phyloP scores from a whole-genome alignment of 2,797 vertebrate genomes.

The Coreius guichenoti region DNA sequence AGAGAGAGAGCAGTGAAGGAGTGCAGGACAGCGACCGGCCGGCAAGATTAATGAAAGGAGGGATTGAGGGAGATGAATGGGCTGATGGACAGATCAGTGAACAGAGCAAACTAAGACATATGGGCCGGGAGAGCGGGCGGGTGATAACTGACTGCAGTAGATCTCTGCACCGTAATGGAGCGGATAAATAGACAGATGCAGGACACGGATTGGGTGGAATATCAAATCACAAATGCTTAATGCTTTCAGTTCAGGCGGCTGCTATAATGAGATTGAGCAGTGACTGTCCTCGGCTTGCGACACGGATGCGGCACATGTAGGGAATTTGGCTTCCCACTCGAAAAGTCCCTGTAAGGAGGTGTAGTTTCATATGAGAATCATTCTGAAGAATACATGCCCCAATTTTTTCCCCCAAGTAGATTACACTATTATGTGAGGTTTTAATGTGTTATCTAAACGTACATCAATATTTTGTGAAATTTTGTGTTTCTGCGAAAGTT shows the following conservation, averaged over 20 bases:
- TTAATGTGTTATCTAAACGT: not conserved
- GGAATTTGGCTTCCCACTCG: slow-evolving; percentile 26
- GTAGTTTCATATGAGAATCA: not conserved
- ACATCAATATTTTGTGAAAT: not conserved
- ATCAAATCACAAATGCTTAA: slow-evolving; percentile 51
- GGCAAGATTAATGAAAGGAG: slow-evolving; percentile 63
- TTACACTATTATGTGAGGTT: not conserved
- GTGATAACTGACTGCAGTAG: slow-evolving; percentile 63
- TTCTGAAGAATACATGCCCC: not conserved
- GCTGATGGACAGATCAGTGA: slow-evolving; percentile 76
- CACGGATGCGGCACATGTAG: not conserved
- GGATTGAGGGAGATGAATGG: slow-evolving; percentile 73
- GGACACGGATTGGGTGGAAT: slow-evolving; percentile 48
- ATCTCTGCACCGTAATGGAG: slow-evolving; percentile 66
- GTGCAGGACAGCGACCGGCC: slow-evolving; percentile 63
- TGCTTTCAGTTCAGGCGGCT: slow-evolving; percentile 33
- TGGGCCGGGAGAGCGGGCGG: slow-evolving; percentile 58
- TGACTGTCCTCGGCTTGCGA: slow-evolving; percentile 17
- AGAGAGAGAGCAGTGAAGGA: slow-evolving; percentile 52
- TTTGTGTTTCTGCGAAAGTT: not conserved
- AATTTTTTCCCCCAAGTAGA: no score
- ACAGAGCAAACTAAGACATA: slow-evolving; percentile 76
- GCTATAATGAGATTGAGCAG: slow-evolving; percentile 30
- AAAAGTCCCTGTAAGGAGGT: slow-evolving; percentile 16
- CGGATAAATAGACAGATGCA: slow-evolving; percentile 65